Percentiles rank a stretch among this genome's conserved stretches.
Conservation (phyloP, 2,797 vertebrate species). For the Myoxocephalus aenaeus region DNA sequence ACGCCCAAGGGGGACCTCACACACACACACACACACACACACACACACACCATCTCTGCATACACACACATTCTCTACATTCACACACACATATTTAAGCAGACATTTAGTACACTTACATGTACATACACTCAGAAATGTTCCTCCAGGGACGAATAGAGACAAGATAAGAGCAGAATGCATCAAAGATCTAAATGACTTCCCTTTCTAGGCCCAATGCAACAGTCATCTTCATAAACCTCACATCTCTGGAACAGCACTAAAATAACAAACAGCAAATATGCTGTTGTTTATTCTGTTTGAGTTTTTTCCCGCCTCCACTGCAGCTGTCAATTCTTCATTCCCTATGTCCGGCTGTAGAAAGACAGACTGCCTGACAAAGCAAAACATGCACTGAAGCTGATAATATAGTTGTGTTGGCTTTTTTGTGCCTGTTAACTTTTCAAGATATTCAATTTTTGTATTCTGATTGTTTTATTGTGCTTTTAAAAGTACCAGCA, state of each 20-base stretch:
- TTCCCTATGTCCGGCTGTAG: neutral
- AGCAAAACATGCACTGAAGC: neutral
- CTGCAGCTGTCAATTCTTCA: conserved; percentile 11
- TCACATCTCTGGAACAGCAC: conserved; percentile 11
- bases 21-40: neutral
- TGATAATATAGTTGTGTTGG: neutral
- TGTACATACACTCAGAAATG: neutral
- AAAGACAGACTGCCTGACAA: conserved; percentile 9
- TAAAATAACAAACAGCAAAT: conserved; percentile 2
- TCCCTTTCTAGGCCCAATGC: conserved; percentile 10
- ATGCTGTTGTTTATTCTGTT: conserved; percentile 18
- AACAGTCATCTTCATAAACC: conserved; percentile 17
- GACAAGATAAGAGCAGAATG: conserved; percentile 1
- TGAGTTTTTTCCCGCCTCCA: conserved; percentile 4
- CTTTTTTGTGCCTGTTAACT: neutral
- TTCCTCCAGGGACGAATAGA: conserved; percentile 10
- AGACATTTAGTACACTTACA: neutral
- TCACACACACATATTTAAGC: conserved; percentile 1
- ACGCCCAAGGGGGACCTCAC: conserved; percentile 35
- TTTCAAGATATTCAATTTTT: neutral
- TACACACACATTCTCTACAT: neutral
- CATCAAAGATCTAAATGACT: conserved; percentile 19
- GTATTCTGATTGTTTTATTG: neutral
- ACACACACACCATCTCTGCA: neutral
- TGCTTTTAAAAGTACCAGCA: neutral